phyloP scores from a whole-genome alignment of 2,113 vertebrate species.

The Callithrix jacchus region DNA sequence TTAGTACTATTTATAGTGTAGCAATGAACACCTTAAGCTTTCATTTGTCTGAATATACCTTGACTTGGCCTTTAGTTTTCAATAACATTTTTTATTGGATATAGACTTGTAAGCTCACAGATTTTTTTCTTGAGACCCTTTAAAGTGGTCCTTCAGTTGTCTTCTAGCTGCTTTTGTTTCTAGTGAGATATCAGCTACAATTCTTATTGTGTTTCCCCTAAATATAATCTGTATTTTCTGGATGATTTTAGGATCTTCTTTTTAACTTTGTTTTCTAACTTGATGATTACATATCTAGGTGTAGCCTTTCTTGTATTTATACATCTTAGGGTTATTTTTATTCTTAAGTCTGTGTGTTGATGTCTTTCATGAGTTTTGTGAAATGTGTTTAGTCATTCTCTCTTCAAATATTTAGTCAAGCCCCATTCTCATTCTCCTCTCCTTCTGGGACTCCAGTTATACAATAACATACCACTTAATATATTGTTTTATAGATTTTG shows the following conservation, averaged over 20 bases:
- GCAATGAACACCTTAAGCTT: neutral
- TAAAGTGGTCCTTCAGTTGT: neutral
- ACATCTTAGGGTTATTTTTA: neutral
- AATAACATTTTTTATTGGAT: neutral
- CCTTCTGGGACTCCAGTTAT: neutral
- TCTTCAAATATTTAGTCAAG: neutral
- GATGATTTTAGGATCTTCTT: neutral
- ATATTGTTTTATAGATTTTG: neutral
- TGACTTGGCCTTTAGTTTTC: constrained; percentile 14
- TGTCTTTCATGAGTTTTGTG: neutral
- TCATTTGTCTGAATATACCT: neutral
- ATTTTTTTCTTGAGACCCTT: neutral
- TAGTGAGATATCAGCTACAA: neutral
- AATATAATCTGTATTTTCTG: neutral
- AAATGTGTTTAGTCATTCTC: neutral
- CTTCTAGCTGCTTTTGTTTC: neutral
- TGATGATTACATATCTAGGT: neutral
- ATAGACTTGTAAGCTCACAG: neutral
- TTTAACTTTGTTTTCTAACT: neutral
- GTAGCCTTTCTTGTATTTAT: neutral
- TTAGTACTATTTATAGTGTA: neutral
- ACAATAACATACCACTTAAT: neutral
- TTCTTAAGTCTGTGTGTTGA: neutral
- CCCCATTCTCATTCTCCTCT: neutral
- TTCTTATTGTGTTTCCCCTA: neutral